Evolutionary conservation across 1,140 invertebrate genomes (phyloP).

Genomic region (Campoletis sonorensis): DNA sequence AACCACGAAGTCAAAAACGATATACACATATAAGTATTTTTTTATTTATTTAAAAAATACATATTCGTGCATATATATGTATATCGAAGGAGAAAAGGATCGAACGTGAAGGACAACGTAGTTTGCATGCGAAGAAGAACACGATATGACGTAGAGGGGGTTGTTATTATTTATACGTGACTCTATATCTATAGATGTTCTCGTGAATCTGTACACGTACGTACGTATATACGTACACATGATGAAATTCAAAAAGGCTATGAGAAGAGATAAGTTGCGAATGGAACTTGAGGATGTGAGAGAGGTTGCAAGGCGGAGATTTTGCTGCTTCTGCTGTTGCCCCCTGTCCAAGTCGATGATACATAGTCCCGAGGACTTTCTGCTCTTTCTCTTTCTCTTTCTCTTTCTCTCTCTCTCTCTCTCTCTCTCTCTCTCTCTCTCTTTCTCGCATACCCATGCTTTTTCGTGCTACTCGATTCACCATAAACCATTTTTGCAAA

Average conservation of each 20-base stretch:
- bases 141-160: slow-evolving; percentile 11
- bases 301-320: slow-evolving; percentile 43
- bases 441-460: slow-evolving; percentile 49
- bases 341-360: slow-evolving; percentile 61
- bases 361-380: slow-evolving; percentile 54
- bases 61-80: background rate
- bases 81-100: slow-evolving; percentile 20
- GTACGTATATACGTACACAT: background rate
- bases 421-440: slow-evolving; percentile 45
- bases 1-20: slow-evolving; percentile 21
- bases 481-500: slow-evolving; percentile 47
- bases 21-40: background rate
- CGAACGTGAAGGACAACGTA: slow-evolving; percentile 40
- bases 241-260: background rate
- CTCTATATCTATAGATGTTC: background rate
- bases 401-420: slow-evolving; percentile 45
- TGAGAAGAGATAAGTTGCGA: slow-evolving; percentile 38
- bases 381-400: slow-evolving; percentile 43
- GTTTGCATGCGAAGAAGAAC: slow-evolving; percentile 32
- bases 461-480: slow-evolving; percentile 51
- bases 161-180: background rate
- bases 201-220: background rate
- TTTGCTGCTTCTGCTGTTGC: slow-evolving; percentile 30
- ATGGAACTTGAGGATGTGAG: slow-evolving; percentile 38
- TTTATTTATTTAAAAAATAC: background rate